Evolutionary conservation across 2,113 vertebrate species (phyloP), one percentile per base, ranked within the genome.

Genomic region (Thymallus thymallus): DNA sequence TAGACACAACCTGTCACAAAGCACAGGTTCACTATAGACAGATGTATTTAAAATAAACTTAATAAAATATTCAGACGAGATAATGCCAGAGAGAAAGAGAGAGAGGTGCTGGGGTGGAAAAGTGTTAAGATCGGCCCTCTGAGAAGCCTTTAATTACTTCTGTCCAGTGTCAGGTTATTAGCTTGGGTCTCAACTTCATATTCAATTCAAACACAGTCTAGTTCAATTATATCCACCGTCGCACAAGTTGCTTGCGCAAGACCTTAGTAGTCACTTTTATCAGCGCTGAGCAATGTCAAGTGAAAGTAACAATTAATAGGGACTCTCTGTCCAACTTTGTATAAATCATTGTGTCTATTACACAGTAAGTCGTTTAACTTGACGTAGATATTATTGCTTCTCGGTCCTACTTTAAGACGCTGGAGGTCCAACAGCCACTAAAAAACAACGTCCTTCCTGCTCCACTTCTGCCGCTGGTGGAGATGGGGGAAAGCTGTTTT

Each of bases 201-300:
- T 55, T 73, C 71, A 30, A 58, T 41, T 76, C 73, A 78, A 75
- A 82, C 13, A 55, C 55, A n/a, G 51, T 55, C 13, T 20, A 55
- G 51, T 18, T 55, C 51, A 55, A 20, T 55, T 18, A 20, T 20
- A 55, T 18, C 51, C 51, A 55, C 35, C 35, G 35, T 5, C 6
- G 51, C 35, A 20, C 51, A 14, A 55, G 51, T 55, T 55, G 51
- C 5, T 55, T 55, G 51, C 16, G 5, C 51, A 20, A 4, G 16
- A 55, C 14, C 4, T 55, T 55, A 20, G 51, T 20, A 20, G 5
- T 55, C 51, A 55, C 51, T 20, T 20, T 55, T 3, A 55, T 55
- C 3, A 55, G 51, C 5, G 14, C 51, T 55, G 18, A 18, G 18
- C 16, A 55, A 55, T 55, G 51, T 5, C 51, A 55, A 55, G 18